Base-by-base conservation (phyloP, 2,797 vertebrate species). In the Danio albolineatus region DNA sequence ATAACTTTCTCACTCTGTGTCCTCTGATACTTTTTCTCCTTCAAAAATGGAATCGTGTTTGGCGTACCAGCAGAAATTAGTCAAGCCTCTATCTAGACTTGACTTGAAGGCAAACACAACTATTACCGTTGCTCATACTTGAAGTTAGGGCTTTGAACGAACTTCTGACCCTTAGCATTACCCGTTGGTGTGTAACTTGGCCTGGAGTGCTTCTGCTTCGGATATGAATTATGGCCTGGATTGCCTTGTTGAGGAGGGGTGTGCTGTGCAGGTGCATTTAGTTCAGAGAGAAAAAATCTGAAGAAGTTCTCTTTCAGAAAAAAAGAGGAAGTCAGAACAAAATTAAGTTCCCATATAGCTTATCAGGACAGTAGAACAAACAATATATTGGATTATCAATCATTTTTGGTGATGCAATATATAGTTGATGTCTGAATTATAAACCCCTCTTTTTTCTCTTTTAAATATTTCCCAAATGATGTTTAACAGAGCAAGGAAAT, bases 21-120 rank as follows among this genome's bases (percentile, higher is more conserved):
- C 80, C 84, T 80, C 84, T 81, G 62, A 82, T 69, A 79, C 65
- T 64, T 28, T 82, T 62, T 60, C 64, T 81, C 59, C 78, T 53
- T 74, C 59, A 51, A 59, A 73, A 79, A 81, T 83, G 61, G 79
- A 84, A 70, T 82, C n/a, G 65, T 76, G 80, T 81, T 81, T 70
- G 43, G 61, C 39, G 7, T 82, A 82, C 80, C 64, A 64, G 57
- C 51, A 53, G 60, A 81, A 72, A 84, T 79, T 79, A 81, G 83
- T 83, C 61, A 73, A 79, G 82, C 65, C 75, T 62, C 49, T 59
- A 43, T 76, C 78, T 65, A 61, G 44, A 65, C 71, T 71, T 59
- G 65, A 16, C 43, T 64, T 66, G 61, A 39, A 73, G 56, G 43
- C 54, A 61, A 59, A 51, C 16, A 10, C 46, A 48, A 49, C 36